These are phyloP conservation scores for Stomatorhinus walkeri DNA, from an alignment of 2,797 vertebrate species.

Conservation along the genomic window DNA sequence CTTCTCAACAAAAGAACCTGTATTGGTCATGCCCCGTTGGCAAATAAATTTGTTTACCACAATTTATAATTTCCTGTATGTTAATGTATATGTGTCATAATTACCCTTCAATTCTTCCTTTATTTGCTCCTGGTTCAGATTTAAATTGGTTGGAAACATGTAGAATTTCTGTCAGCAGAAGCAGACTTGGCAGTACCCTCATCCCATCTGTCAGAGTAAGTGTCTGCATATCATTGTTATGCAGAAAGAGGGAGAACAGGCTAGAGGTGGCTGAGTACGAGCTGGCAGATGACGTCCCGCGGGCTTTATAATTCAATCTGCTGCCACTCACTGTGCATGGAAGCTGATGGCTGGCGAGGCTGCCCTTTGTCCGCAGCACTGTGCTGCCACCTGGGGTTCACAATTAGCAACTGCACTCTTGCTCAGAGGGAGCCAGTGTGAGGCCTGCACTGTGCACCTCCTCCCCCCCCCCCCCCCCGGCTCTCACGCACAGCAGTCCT, in stretches of 20 bases:
- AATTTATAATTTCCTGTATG: background rate
- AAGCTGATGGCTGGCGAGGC: background rate
- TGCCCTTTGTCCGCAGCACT: background rate
- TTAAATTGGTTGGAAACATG: slow-evolving; percentile 57
- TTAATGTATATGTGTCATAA: background rate
- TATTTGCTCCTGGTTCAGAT: slow-evolving; percentile 48
- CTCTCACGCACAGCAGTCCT: background rate
- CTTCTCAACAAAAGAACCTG: background rate
- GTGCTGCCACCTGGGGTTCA: slow-evolving; percentile 19
- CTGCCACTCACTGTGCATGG: slow-evolving; percentile 50
- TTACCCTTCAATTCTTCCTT: slow-evolving; percentile 15
- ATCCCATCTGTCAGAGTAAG: slow-evolving; percentile 70
- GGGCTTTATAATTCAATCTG: slow-evolving; percentile 22
- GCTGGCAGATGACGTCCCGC: slow-evolving; percentile 19
- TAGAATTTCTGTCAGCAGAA: slow-evolving; percentile 67
- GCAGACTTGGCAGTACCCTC: slow-evolving; percentile 64
- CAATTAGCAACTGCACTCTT: background rate
- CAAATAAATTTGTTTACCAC: background rate
- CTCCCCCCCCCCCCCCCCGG: background rate
- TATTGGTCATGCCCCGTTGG: background rate
- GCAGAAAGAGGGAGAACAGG: slow-evolving; percentile 3
- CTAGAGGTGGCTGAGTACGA: slow-evolving; percentile 32
- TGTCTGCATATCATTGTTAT: slow-evolving; percentile 22
- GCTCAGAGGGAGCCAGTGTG: background rate
- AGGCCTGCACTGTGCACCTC: background rate